Evolutionary conservation across 2,797 vertebrate genomes (phyloP).

Genomic region (Poeciliopsis presidionis): DNA sequence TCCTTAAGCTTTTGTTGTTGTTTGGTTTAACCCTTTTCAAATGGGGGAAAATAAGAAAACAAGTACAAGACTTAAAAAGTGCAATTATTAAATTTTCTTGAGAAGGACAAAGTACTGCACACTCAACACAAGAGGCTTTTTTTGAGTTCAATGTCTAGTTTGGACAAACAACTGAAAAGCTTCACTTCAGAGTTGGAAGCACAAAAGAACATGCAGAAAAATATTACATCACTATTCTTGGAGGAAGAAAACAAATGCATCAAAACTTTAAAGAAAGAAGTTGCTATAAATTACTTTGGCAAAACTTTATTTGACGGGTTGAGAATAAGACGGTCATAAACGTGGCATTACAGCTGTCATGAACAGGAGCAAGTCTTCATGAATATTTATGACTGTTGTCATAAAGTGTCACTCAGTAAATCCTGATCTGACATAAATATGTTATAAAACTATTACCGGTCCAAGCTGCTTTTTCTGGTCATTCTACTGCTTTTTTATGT

Average conservation of each 20-base stretch:
- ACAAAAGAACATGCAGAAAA: not conserved
- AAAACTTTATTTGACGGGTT: too few relatives aligned
- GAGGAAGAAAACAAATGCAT: not conserved
- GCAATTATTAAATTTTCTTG: not conserved
- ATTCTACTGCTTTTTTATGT: not conserved
- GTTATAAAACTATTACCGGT: too few relatives aligned
- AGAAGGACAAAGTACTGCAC: not conserved
- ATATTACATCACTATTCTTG: not conserved
- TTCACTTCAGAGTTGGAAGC: not conserved
- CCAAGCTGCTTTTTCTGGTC: not conserved
- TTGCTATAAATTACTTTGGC: not conserved
- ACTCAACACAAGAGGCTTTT: not conserved
- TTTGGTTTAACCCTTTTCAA: not conserved
- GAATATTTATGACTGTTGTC: too few relatives aligned
- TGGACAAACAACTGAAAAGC: not conserved
- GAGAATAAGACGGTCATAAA: too few relatives aligned
- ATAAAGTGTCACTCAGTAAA: too few relatives aligned
- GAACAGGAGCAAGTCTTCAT: too few relatives aligned
- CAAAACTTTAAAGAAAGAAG: not conserved
- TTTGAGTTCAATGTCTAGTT: not conserved
- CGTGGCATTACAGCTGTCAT: too few relatives aligned
- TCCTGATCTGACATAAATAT: too few relatives aligned
- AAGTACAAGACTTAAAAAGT: not conserved
- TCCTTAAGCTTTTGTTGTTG: slow-evolving; percentile 11
- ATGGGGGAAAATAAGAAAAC: not conserved